Evolutionary conservation across 2,797 vertebrate genomes (phyloP).

Genomic region (Helarctos malayanus): DNA sequence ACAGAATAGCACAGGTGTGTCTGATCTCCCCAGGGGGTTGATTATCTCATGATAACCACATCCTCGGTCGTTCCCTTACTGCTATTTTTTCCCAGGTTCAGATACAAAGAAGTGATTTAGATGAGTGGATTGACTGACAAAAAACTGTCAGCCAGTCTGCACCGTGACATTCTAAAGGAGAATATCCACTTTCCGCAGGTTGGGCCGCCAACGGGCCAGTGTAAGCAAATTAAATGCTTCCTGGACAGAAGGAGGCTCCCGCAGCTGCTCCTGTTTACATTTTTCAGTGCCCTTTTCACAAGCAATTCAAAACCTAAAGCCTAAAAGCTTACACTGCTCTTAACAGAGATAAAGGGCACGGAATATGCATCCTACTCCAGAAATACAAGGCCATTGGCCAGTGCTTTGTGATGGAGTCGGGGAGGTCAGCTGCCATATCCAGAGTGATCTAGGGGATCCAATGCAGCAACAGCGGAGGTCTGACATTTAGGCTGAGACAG

Average conservation of each 20-base stretch:
- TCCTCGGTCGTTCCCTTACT: constrained; percentile 83
- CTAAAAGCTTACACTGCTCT: neutral
- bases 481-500: neutral
- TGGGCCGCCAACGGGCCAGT: neutral
- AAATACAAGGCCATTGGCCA: neutral
- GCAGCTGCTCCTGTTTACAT: neutral
- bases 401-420: neutral
- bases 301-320: neutral
- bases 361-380: neutral
- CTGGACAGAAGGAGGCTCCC: neutral
- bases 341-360: neutral
- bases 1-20: constrained; percentile 84
- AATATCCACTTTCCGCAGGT: constrained; percentile 56
- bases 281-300: neutral
- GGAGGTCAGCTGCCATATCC: neutral
- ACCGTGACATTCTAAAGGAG: constrained; percentile 63
- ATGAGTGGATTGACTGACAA: constrained; percentile 80
- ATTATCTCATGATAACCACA: constrained; percentile 89
- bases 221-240: constrained; percentile 55
- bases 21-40: constrained; percentile 86
- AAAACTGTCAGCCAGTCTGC: constrained; percentile 65
- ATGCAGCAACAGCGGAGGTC: neutral
- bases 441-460: neutral
- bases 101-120: constrained; percentile 88
- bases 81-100: constrained; percentile 78